Evolutionary conservation across 1,140 invertebrate species (phyloP).

Genomic region (Pentalonia nigronervosa): DNA sequence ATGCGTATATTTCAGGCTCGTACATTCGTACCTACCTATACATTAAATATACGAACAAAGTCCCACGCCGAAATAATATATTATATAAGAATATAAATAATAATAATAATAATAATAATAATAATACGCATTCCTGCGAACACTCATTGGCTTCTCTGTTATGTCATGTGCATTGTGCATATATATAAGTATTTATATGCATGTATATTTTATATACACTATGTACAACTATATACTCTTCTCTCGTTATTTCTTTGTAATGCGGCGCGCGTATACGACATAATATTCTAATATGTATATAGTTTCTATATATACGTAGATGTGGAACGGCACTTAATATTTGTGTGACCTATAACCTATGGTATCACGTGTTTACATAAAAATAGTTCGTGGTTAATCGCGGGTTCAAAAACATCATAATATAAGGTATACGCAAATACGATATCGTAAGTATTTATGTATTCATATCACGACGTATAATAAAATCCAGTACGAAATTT

Average conservation of each 20-base stretch:
- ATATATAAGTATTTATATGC: neutral
- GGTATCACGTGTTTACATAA: accelerated
- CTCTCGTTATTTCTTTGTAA: neutral
- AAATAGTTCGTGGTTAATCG: neutral
- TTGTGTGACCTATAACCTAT: neutral
- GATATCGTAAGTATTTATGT: neutral
- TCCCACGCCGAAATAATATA: neutral
- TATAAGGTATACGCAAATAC: neutral
- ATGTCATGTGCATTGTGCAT: neutral
- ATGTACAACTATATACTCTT: neutral
- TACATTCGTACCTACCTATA: neutral
- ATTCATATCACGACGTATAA: neutral
- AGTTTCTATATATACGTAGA: neutral
- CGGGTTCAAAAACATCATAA: neutral
- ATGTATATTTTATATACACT: neutral
- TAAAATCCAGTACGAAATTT: neutral
- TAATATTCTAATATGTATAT: neutral
- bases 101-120: neutral
- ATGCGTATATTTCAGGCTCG: neutral
- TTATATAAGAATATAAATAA: neutral
- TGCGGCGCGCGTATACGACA: neutral
- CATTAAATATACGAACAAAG: neutral
- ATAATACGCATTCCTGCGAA: neutral
- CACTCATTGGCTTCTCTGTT: neutral
- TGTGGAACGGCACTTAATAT: neutral